These are phyloP conservation scores for Drosophila engyochracea DNA, from an alignment of 2,888 invertebrate genomes.

Conservation along the genomic window DNA sequence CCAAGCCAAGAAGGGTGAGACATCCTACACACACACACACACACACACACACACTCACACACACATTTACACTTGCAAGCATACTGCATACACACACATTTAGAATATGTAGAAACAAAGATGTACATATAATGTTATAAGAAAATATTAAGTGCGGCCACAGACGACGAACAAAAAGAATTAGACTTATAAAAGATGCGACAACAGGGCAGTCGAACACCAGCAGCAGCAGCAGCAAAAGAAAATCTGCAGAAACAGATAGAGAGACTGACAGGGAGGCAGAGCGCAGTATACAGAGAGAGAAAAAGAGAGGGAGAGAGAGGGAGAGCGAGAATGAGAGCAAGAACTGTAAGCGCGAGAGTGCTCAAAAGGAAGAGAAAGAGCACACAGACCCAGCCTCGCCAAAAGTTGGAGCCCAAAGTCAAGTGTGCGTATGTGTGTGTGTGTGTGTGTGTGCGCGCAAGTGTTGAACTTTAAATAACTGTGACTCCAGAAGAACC, in stretches of 20 bases:
- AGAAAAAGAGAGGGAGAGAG: not conserved
- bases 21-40: constrained; percentile 23
- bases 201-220: constrained; percentile 43
- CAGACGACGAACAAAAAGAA: constrained; percentile 55
- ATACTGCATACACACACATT: constrained; percentile 2
- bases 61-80: constrained; percentile 16
- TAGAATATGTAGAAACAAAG: constrained; percentile 2
- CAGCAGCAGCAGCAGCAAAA: constrained; percentile 16
- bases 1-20: constrained; percentile 89
- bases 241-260: constrained; percentile 32
- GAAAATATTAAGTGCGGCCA: constrained; percentile 51
- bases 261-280: constrained; percentile 1
- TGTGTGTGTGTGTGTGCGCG: constrained; percentile 22
- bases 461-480: constrained; percentile 63
- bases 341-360: constrained; percentile 30
- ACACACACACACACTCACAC: constrained; percentile 7
- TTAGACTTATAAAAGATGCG: constrained; percentile 55
- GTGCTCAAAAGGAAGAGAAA: constrained; percentile 23
- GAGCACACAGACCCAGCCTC: constrained; percentile 24
- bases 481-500: constrained; percentile 67
- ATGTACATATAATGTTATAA: constrained; percentile 13
- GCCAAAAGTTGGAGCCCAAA: constrained; percentile 54
- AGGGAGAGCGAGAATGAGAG: constrained; percentile 8
- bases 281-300: constrained; percentile 4
- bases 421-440: constrained; percentile 49